Percentiles rank a stretch among this genome's conserved stretches.
These are phyloP conservation scores for Corapipo altera DNA, from an alignment of 2,113 vertebrate genomes.

Conservation along the genomic window DNA sequence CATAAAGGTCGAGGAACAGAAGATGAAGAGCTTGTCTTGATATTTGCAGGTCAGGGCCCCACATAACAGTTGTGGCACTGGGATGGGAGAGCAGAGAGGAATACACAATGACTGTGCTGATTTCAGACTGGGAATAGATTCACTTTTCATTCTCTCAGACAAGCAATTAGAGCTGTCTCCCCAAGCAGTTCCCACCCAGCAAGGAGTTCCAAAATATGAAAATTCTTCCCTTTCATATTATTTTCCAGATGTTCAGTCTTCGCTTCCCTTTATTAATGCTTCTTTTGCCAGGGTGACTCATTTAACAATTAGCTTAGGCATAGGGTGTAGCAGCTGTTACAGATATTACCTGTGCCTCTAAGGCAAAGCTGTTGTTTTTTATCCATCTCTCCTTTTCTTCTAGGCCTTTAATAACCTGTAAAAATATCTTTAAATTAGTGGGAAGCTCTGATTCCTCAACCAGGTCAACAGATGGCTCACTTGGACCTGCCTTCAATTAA, in stretches of 20 bases:
- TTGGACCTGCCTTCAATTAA: slow-evolving; percentile 17
- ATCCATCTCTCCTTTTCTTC: not conserved
- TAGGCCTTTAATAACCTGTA: slow-evolving; percentile 13
- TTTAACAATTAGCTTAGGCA: slow-evolving; percentile 59
- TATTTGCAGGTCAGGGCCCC: not conserved
- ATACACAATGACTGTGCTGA: not conserved
- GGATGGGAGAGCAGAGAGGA: not conserved
- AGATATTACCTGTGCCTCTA: slow-evolving; percentile 60
- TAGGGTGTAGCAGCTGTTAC: slow-evolving; percentile 57
- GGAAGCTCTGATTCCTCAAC: not conserved
- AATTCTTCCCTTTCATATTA: slow-evolving; percentile 1
- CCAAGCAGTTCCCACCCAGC: not conserved
- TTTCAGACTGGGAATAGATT: slow-evolving; percentile 3
- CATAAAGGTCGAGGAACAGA: not conserved
- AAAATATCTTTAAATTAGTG: slow-evolving; percentile 6
- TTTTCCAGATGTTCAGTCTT: slow-evolving; percentile 62
- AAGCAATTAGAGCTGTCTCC: slow-evolving; percentile 6
- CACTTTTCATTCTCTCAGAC: slow-evolving; percentile 3
- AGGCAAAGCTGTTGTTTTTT: slow-evolving; percentile 44
- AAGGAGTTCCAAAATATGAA: slow-evolving; percentile 35
- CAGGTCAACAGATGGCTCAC: slow-evolving; percentile 36
- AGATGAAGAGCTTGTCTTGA: not conserved
- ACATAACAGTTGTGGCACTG: not conserved
- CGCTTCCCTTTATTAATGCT: slow-evolving; percentile 41
- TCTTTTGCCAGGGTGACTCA: slow-evolving; percentile 49